Percentiles rank a stretch among this genome's conserved stretches.
phyloP scores from a whole-genome alignment of 1,140 invertebrate species.

The Meloidogyne chitwoodi region DNA sequence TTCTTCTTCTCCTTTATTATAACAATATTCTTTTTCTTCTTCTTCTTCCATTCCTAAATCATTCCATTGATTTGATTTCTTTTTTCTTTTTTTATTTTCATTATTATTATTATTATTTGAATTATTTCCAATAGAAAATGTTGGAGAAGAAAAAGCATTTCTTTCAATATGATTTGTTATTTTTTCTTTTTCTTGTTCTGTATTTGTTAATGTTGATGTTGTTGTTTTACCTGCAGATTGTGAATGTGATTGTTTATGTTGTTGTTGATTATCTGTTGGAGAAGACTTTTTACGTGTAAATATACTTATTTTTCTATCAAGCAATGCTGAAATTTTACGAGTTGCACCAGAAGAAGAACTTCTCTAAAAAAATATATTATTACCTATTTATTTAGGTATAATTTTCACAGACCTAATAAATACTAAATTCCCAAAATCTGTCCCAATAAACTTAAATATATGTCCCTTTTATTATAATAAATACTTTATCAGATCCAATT shows the following conservation, averaged over 20 bases:
- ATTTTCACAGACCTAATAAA: too few relatives aligned
- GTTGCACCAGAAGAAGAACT: conserved; percentile 58
- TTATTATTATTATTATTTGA: conserved; percentile 11
- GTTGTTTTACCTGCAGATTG: conserved; percentile 4
- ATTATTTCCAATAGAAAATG: conserved; percentile 1
- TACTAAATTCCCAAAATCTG: too few relatives aligned
- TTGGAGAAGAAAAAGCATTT: not conserved
- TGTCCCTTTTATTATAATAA: not conserved
- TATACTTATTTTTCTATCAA: conserved; percentile 57
- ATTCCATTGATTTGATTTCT: conserved; percentile 40
- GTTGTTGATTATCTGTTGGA: conserved; percentile 44
- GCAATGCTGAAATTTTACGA: conserved; percentile 59
- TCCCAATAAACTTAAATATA: too few relatives aligned
- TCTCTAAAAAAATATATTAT: conserved; percentile 44
- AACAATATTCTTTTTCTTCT: conserved; percentile 46
- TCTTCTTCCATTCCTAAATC: not conserved
- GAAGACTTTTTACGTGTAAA: conserved; percentile 59
- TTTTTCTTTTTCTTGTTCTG: not conserved
- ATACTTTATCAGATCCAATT: conserved; percentile 61
- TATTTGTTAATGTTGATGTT: conserved; percentile 11
- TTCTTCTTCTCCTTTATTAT: conserved; percentile 34
- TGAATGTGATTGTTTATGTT: not conserved
- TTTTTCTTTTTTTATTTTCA: conserved; percentile 32
- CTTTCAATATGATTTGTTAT: not conserved
- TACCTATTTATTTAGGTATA: too few relatives aligned